phyloP scores from a whole-genome alignment of 1,140 invertebrate genomes.

The Cherax destructor region DNA sequence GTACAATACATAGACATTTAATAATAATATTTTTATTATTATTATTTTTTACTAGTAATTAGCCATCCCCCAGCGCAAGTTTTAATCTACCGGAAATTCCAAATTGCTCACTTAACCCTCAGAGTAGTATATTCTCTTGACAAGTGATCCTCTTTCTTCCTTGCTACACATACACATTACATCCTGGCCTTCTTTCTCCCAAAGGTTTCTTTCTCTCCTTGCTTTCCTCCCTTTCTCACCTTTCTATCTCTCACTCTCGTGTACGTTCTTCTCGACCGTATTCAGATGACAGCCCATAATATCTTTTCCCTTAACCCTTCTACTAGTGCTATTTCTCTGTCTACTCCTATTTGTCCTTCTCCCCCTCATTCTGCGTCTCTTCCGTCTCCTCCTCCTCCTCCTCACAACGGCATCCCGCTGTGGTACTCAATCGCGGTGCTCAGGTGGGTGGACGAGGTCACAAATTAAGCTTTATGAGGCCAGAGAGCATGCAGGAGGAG shows the following conservation, averaged over 20 bases:
- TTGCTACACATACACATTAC: too few species aligned
- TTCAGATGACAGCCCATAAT: too few species aligned
- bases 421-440: neutral
- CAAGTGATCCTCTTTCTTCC: too few species aligned
- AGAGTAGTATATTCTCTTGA: too few species aligned
- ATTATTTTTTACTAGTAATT: too few species aligned
- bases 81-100: too few species aligned
- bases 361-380: neutral
- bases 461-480: neutral
- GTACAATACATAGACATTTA: too few species aligned
- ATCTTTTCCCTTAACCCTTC: too few species aligned
- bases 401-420: neutral
- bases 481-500: neutral
- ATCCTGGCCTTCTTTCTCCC: too few species aligned
- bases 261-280: neutral
- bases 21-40: too few species aligned
- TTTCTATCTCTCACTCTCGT: neutral
- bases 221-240: neutral
- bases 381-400: neutral
- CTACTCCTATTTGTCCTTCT: neutral
- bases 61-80: too few species aligned
- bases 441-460: neutral
- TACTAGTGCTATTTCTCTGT: neutral
- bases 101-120: too few species aligned
- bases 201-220: neutral